These are phyloP conservation scores for Bergia puertoricense DNA, from an alignment of 92 coral and sea anemone genomes.

Conservation along the genomic window DNA sequence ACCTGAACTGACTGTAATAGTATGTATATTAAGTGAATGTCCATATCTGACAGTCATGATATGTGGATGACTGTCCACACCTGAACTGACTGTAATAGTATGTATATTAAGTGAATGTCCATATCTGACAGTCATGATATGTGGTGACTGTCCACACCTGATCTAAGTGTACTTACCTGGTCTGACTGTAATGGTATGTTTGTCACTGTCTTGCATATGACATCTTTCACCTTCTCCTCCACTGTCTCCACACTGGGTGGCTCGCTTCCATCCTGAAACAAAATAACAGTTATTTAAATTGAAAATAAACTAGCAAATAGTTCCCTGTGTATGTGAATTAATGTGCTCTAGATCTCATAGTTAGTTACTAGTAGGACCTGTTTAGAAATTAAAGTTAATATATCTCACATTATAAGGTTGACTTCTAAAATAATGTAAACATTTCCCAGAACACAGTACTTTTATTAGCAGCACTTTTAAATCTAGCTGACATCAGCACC, in stretches of 20 bases:
- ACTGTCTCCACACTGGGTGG: slow-evolving; percentile 68
- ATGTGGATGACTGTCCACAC: slow-evolving; percentile 48
- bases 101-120: neutral
- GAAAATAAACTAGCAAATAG: neutral
- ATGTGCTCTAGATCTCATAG: too few species aligned
- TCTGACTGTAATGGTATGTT: slow-evolving; percentile 68
- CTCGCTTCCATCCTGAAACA: slow-evolving; percentile 66
- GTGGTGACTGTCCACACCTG: slow-evolving; percentile 53
- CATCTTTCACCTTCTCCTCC: slow-evolving; percentile 95
- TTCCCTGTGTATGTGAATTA: neutral
- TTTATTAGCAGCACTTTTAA: too few species aligned
- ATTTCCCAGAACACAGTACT: too few species aligned
- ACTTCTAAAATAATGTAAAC: too few species aligned
- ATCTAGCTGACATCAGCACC: too few species aligned
- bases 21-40: too few species aligned
- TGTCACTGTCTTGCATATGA: slow-evolving; percentile 95
- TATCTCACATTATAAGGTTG: too few species aligned
- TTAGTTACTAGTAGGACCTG: too few species aligned
- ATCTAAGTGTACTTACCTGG: neutral
- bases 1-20: slow-evolving; percentile 57
- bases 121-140: too few species aligned
- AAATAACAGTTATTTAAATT: neutral
- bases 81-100: slow-evolving; percentile 60
- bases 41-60: too few species aligned
- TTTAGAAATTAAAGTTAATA: too few species aligned